Evolutionary conservation across 2,113 vertebrate genomes (phyloP).

Genomic region (Rhodinocichla rosea): DNA sequence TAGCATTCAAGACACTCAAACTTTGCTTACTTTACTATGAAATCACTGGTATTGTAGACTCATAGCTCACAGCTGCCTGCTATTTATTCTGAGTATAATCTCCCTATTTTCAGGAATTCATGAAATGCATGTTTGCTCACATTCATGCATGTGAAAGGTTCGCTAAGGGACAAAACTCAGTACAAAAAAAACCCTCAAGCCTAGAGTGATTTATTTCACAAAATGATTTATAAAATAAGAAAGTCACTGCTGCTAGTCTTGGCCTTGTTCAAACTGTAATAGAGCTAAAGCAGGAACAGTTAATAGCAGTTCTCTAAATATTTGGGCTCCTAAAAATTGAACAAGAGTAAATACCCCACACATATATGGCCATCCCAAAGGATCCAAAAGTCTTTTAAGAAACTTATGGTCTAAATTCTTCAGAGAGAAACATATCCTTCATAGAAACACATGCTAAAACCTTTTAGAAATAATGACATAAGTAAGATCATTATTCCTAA

Average conservation of each 20-base stretch:
- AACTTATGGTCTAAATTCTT: background rate
- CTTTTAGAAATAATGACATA: background rate
- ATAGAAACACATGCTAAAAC: background rate
- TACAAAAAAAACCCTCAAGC: background rate
- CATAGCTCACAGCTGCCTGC: constrained; percentile 7
- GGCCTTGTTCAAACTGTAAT: background rate
- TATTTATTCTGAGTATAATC: constrained; percentile 34
- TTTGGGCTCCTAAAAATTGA: background rate
- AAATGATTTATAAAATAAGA: background rate
- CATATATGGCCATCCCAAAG: background rate
- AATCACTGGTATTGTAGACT: background rate
- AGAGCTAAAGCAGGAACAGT: background rate
- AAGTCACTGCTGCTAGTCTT: background rate
- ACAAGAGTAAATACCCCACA: background rate
- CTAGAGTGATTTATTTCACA: background rate
- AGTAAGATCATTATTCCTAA: background rate
- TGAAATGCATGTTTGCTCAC: background rate
- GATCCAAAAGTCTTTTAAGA: background rate
- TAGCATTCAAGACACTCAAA: background rate
- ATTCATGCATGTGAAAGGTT: background rate
- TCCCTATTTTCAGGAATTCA: background rate
- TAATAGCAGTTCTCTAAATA: background rate
- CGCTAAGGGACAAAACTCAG: background rate
- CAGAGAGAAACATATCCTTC: background rate
- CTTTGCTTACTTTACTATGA: background rate